Percentiles rank a stretch among this genome's conserved stretches.
phyloP scores from a whole-genome alignment of 2,797 vertebrate genomes.

The Luscinia luscinia region DNA sequence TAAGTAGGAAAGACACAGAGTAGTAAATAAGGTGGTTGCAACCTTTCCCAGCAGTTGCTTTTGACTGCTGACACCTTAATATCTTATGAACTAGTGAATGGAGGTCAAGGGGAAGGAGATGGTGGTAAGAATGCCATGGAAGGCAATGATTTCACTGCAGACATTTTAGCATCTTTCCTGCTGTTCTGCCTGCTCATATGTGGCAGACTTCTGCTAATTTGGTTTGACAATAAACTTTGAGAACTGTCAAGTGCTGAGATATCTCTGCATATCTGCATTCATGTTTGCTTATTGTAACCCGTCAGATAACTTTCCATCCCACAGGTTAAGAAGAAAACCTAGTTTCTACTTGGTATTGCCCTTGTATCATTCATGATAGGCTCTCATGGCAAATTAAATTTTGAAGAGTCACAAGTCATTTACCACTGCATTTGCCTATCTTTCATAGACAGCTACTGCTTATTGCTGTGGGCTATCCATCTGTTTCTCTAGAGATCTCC shows the following conservation, averaged over 20 bases:
- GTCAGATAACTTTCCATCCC: constrained; percentile 41
- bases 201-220: constrained; percentile 57
- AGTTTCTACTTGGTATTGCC: not conserved
- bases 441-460: constrained; percentile 23
- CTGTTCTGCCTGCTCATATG: not conserved
- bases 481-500: constrained; percentile 41
- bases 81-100: not conserved
- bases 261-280: not conserved
- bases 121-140: not conserved
- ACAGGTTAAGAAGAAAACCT: constrained; percentile 40
- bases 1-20: not conserved
- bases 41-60: not conserved
- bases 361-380: constrained; percentile 44
- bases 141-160: constrained; percentile 24
- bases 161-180: constrained; percentile 31
- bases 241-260: constrained; percentile 46
- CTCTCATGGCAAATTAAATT: constrained; percentile 61
- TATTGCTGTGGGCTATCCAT: constrained; percentile 25
- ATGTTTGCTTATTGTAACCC: constrained; percentile 49
- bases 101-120: constrained; percentile 21
- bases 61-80: not conserved
- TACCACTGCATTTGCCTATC: constrained; percentile 19
- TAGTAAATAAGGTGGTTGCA: not conserved
- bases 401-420: constrained; percentile 55
- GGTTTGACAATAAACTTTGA: constrained; percentile 66